These are phyloP conservation scores for Metopia argyrocephala DNA, from an alignment of 2,888 invertebrate species.

Conservation along the genomic window DNA sequence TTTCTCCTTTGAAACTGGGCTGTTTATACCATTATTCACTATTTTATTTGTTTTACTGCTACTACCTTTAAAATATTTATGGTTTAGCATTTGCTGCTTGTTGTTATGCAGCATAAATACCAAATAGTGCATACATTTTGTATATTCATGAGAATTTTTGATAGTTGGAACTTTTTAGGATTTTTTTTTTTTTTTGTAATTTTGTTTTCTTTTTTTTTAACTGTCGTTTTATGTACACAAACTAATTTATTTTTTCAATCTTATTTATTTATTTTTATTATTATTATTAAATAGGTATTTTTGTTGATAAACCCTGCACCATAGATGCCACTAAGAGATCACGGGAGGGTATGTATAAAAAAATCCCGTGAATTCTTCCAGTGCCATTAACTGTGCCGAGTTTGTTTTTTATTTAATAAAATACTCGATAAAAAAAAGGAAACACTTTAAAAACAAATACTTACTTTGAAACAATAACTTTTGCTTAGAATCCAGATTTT, in stretches of 20 bases:
- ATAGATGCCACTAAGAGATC: constrained; percentile 80
- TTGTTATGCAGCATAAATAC: no score
- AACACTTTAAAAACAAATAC: constrained; percentile 38
- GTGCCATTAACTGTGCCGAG: constrained; percentile 82
- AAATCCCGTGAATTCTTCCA: constrained; percentile 84
- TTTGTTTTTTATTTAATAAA: constrained; percentile 29
- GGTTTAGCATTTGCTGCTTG: no score
- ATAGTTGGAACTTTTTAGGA: background rate
- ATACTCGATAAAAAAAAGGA: background rate
- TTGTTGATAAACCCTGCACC: constrained; percentile 74
- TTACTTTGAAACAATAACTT: background rate
- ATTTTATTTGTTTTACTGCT: no score
- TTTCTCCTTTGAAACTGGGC: no score
- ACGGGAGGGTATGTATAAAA: constrained; percentile 78
- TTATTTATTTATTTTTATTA: background rate
- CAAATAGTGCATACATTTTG: no score
- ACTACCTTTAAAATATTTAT: no score
- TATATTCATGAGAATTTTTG: background rate
- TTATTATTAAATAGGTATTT: no score
- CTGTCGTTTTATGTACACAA: background rate
- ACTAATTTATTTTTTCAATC: background rate
- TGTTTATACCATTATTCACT: no score
- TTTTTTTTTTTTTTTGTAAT: background rate
- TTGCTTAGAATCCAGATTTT: background rate
- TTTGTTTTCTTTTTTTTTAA: background rate